These are phyloP conservation scores for Drosophila diplacantha DNA, from an alignment of 2,888 invertebrate genomes.

Conservation along the genomic window DNA sequence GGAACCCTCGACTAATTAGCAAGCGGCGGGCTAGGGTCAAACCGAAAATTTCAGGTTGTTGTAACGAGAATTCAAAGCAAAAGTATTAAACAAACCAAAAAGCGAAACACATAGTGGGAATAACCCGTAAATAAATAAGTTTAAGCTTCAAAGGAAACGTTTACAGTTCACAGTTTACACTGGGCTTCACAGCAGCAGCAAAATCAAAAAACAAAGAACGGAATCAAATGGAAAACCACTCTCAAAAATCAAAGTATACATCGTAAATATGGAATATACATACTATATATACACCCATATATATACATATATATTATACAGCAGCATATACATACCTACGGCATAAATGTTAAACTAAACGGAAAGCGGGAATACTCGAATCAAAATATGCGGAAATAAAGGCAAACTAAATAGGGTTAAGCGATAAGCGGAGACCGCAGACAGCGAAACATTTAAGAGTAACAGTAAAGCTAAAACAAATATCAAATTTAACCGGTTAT, in stretches of 20 bases:
- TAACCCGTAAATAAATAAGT: conserved; percentile 22
- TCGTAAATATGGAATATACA: conserved; percentile 24
- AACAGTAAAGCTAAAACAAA: conserved; percentile 29
- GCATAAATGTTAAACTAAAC: conserved; percentile 29
- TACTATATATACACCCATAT: conserved; percentile 10
- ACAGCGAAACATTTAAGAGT: conserved; percentile 22
- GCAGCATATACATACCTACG: conserved; percentile 25
- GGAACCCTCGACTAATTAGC: conserved; percentile 31
- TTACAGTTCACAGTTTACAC: conserved; percentile 71
- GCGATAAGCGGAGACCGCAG: conserved; percentile 26
- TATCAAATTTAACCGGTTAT: conserved; percentile 31
- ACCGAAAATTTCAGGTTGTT: conserved; percentile 41
- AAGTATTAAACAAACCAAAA: conserved; percentile 15
- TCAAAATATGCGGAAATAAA: conserved; percentile 22
- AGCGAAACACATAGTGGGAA: conserved; percentile 19
- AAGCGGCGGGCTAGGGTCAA: conserved; percentile 15
- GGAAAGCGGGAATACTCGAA: conserved; percentile 16
- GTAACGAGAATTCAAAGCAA: conserved; percentile 37
- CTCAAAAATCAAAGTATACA: conserved; percentile 31
- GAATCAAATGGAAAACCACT: conserved; percentile 16
- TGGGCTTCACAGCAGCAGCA: conserved; percentile 78
- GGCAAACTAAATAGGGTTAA: conserved; percentile 33
- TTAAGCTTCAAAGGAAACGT: conserved; percentile 40
- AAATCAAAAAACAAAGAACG: conserved; percentile 60
- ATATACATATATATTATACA: conserved; percentile 8